Conservation (phyloP, 2,888 invertebrate genomes). For the Argyresthia albistria region DNA sequence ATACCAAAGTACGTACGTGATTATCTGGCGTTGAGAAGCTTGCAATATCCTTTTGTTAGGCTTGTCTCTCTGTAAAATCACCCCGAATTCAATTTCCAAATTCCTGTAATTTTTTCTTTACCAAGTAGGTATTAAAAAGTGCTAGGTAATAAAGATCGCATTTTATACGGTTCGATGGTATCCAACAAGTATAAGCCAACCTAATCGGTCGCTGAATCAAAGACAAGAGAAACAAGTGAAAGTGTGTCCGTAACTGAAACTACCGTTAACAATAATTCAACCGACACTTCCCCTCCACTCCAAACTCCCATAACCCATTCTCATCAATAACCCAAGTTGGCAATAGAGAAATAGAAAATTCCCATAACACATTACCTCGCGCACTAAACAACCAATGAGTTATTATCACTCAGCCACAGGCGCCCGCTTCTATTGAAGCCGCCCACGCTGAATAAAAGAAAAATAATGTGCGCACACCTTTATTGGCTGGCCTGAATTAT, state of each 20-base stretch:
- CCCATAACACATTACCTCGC: not conserved
- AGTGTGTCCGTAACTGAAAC: too few species aligned
- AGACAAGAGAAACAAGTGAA: not conserved
- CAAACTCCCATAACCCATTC: not conserved
- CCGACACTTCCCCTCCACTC: too few species aligned
- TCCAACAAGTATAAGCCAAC: not conserved
- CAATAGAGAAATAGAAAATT: not conserved
- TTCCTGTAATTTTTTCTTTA: too few species aligned
- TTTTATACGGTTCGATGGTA: too few species aligned
- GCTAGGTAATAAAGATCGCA: too few species aligned
- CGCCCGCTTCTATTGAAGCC: conserved; percentile 26
- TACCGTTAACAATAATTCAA: too few species aligned
- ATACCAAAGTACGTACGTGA: too few species aligned
- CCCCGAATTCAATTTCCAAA: too few species aligned
- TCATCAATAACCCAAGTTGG: conserved; percentile 10
- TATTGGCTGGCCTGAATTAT: conserved; percentile 55
- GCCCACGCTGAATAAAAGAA: conserved; percentile 32
- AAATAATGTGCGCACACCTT: conserved; percentile 56
- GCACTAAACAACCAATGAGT: conserved; percentile 56
- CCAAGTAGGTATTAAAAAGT: too few species aligned
- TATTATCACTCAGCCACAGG: conserved; percentile 60
- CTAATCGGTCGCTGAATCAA: not conserved
- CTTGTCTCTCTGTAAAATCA: too few species aligned
- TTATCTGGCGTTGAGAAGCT: too few species aligned
- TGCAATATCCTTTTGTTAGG: too few species aligned